These are phyloP conservation scores for Rhinolophus sinicus DNA, from an alignment of 2,113 vertebrate genomes.

Conservation along the genomic window DNA sequence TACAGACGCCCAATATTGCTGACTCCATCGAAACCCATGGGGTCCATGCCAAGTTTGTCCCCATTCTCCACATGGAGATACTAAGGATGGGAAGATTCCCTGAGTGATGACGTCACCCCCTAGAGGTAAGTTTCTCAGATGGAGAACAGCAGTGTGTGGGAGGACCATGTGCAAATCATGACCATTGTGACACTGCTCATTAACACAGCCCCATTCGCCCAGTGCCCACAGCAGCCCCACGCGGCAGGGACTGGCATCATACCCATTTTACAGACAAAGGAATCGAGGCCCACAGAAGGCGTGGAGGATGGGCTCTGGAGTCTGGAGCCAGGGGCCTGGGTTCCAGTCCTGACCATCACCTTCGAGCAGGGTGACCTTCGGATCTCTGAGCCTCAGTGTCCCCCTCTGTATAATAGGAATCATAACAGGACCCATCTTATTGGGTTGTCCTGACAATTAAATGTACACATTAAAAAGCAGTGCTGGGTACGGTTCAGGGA, in stretches of 20 bases:
- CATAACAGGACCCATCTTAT: neutral
- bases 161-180: neutral
- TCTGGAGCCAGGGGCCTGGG: neutral
- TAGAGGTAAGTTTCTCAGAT: neutral
- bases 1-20: neutral
- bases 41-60: neutral
- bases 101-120: neutral
- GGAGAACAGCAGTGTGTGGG: neutral
- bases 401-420: neutral
- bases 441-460: neutral
- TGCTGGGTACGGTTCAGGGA: neutral
- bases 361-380: neutral
- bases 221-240: neutral
- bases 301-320: neutral
- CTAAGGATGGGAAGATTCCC: neutral
- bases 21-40: neutral
- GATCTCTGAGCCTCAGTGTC: neutral
- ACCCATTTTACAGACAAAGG: neutral
- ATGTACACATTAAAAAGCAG: neutral
- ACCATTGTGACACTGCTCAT: neutral
- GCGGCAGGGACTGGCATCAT: rapidly evolving
- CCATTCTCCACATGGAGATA: neutral
- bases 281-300: neutral
- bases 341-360: neutral
- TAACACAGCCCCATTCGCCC: neutral